phyloP scores from a whole-genome alignment of 2,888 invertebrate species.

The Homarus gammarus region DNA sequence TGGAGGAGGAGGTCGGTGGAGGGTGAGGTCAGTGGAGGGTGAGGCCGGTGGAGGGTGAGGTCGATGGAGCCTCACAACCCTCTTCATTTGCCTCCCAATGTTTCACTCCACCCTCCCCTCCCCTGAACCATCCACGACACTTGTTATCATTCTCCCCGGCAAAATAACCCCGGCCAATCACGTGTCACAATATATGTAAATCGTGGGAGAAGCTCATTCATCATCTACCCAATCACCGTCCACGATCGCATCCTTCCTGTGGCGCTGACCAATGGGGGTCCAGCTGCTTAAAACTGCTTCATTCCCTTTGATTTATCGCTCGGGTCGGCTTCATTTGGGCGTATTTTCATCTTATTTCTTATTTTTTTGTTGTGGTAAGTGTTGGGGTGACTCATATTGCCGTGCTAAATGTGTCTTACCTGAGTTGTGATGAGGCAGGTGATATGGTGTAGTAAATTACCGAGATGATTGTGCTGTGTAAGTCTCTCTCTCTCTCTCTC shows the following conservation, averaged over 20 bases:
- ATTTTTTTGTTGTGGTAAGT: conserved; percentile 13
- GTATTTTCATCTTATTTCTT: conserved; percentile 11
- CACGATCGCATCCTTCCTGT: conserved; percentile 47
- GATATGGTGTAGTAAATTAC: too few relatives aligned
- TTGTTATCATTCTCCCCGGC: not conserved
- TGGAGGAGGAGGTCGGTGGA: too few relatives aligned
- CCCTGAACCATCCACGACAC: not conserved
- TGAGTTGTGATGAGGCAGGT: not conserved
- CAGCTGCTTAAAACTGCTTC: conserved; percentile 53
- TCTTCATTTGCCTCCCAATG: not conserved
- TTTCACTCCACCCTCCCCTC: not conserved
- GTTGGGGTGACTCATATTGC: not conserved
- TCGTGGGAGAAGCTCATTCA: conserved; percentile 31
- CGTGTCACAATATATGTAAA: conserved; percentile 50
- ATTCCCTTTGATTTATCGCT: conserved; percentile 57
- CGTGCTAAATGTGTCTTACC: not conserved
- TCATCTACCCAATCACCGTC: conserved; percentile 58
- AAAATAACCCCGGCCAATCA: conserved; percentile 46
- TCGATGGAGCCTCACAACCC: too few relatives aligned
- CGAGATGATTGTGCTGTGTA: too few relatives aligned
- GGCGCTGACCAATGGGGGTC: conserved; percentile 41
- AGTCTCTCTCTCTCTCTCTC: too few relatives aligned
- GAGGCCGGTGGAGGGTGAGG: too few relatives aligned
- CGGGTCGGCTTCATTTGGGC: conserved; percentile 21
- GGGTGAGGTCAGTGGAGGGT: too few relatives aligned